Percentiles rank a stretch among this genome's conserved stretches.
These are phyloP conservation scores for Monopterus albus DNA, from an alignment of 2,113 vertebrate species.

Conservation along the genomic window DNA sequence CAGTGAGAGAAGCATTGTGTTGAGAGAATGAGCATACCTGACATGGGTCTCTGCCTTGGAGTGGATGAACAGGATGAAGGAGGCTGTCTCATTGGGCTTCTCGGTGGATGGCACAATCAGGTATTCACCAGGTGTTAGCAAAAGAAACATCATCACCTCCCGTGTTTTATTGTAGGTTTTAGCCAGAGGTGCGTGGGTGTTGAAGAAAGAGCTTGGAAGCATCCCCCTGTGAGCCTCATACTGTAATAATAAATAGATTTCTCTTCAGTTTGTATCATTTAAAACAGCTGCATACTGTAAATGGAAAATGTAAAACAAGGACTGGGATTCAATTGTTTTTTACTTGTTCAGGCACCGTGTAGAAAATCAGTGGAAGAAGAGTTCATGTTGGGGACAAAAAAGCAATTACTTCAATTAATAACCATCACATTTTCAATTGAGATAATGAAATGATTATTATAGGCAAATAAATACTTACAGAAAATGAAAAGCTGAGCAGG, in stretches of 20 bases:
- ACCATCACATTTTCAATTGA: too few species aligned
- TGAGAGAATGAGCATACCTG: constrained; percentile 51
- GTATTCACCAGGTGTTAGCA: constrained; percentile 71
- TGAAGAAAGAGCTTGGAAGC: constrained; percentile 74
- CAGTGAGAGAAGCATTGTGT: background rate
- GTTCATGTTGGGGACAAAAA: constrained; percentile 9
- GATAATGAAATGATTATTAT: too few species aligned
- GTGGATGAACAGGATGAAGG: constrained; percentile 73
- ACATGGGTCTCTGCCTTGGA: constrained; percentile 58
- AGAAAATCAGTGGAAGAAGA: constrained; percentile 9
- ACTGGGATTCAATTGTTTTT: constrained; percentile 39
- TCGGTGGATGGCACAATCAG: constrained; percentile 76
- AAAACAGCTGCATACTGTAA: background rate
- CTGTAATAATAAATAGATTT: constrained; percentile 31
- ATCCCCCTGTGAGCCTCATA: constrained; percentile 45
- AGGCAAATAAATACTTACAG: too few species aligned
- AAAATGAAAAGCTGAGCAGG: too few species aligned
- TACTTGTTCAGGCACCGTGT: constrained; percentile 71
- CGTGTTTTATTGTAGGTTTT: constrained; percentile 58
- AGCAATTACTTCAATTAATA: too few species aligned
- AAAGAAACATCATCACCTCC: constrained; percentile 66
- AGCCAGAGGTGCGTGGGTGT: background rate
- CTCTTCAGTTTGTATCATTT: background rate
- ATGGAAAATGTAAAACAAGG: background rate
- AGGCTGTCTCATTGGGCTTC: constrained; percentile 54